Percentiles rank a stretch among this genome's conserved stretches.
These are phyloP conservation scores for Oreochromis niloticus DNA, from an alignment of 2,113 vertebrate species.

Conservation along the genomic window DNA sequence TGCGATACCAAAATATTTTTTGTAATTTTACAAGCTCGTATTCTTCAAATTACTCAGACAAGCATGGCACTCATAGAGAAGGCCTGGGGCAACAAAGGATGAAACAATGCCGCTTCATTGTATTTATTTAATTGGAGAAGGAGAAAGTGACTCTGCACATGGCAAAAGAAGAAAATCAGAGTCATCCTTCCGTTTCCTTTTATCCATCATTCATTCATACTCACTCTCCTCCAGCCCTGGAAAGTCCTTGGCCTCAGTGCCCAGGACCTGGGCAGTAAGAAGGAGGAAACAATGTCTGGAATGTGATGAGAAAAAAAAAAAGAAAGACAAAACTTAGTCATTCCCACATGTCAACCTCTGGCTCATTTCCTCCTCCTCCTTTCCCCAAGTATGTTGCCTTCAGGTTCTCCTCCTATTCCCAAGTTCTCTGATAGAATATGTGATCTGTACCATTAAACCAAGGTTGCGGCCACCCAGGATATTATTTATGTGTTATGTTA, in stretches of 20 bases:
- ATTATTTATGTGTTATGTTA: background rate
- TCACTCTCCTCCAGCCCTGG: background rate
- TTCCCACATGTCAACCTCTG: slow-evolving; percentile 56
- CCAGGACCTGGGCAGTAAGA: background rate
- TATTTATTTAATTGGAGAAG: slow-evolving; percentile 8
- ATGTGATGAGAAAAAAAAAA: slow-evolving; percentile 40
- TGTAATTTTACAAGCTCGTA: background rate
- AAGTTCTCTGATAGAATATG: background rate
- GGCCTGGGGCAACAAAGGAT: background rate
- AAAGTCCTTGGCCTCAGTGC: slow-evolving; percentile 40
- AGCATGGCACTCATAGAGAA: background rate
- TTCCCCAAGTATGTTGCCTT: background rate
- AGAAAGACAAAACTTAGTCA: slow-evolving; percentile 50
- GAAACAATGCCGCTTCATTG: background rate
- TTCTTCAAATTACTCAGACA: background rate
- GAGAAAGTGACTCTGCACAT: background rate
- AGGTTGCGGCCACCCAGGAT: background rate
- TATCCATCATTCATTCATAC: slow-evolving; percentile 21
- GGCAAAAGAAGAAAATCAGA: slow-evolving; percentile 21
- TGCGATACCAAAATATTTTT: background rate
- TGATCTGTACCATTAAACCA: background rate
- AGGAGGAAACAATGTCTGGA: slow-evolving; percentile 64
- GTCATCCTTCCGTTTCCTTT: slow-evolving; percentile 34
- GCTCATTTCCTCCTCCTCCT: slow-evolving; percentile 23
- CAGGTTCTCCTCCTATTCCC: background rate